Evolutionary conservation across 2,888 invertebrate species (phyloP).

Genomic region (Macropis europaea): DNA sequence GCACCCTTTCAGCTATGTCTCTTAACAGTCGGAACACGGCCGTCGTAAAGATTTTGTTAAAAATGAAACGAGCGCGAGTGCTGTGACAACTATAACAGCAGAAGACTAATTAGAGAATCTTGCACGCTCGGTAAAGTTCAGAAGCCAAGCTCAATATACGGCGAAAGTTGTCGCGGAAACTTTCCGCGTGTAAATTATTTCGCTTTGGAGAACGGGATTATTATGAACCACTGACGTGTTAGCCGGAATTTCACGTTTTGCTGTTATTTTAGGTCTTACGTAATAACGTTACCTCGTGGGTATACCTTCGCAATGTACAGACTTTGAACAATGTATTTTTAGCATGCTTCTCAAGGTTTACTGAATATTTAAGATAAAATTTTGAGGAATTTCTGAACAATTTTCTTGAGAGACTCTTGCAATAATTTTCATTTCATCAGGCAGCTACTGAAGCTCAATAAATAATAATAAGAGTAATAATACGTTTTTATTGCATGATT

Average conservation of each 20-base stretch:
- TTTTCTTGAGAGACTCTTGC: too few relatives aligned
- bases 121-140: background rate
- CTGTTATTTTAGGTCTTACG: background rate
- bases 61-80: slow-evolving; percentile 21
- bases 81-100: background rate
- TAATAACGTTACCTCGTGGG: too few relatives aligned
- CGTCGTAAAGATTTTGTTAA: slow-evolving; percentile 4
- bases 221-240: background rate
- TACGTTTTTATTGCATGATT: too few relatives aligned
- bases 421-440: too few relatives aligned
- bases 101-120: slow-evolving; percentile 23
- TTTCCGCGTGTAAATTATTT: background rate
- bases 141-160: background rate
- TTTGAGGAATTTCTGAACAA: too few relatives aligned
- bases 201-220: background rate
- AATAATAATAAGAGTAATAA: too few relatives aligned
- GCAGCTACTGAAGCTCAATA: too few relatives aligned
- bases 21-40: background rate
- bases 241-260: background rate
- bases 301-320: too few relatives aligned
- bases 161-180: background rate
- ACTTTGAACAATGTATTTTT: too few relatives aligned
- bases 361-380: too few relatives aligned
- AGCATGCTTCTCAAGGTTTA: too few relatives aligned
- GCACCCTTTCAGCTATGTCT: slow-evolving; percentile 5